A percentile compares a stretch with the other conserved stretches of the same genome.
Evolutionary conservation across 2,113 vertebrate genomes (phyloP).

Genomic region (Orycteropus afer): DNA sequence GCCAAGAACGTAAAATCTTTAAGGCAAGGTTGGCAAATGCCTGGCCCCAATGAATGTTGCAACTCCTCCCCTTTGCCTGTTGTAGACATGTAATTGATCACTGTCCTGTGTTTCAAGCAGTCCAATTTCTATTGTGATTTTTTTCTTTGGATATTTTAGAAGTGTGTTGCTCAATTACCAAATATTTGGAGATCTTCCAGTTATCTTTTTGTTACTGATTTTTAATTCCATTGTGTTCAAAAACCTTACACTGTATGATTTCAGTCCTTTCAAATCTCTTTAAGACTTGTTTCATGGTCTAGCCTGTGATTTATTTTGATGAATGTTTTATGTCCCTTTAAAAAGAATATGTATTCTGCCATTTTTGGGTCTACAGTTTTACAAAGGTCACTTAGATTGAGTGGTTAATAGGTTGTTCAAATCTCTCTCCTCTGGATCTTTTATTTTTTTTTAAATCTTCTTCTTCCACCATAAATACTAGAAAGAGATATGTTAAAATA

Average conservation of each 20-base stretch:
- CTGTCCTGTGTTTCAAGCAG: neutral
- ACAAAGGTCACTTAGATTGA: neutral
- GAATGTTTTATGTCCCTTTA: neutral
- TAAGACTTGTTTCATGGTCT: neutral
- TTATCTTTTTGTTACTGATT: conserved; percentile 13
- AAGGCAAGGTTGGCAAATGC: neutral
- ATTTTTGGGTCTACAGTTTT: neutral
- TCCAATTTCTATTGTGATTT: neutral
- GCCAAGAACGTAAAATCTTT: neutral
- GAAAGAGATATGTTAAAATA: neutral
- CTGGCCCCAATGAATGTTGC: neutral
- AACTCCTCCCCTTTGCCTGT: neutral
- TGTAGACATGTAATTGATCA: neutral
- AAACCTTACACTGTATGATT: conserved; percentile 7
- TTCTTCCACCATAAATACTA: neutral
- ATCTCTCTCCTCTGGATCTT: neutral
- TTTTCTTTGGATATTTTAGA: conserved; percentile 26
- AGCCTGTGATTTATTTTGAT: neutral
- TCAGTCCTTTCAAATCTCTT: conserved; percentile 4
- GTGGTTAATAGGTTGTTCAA: neutral
- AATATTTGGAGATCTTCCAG: conserved; percentile 17
- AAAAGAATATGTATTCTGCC: neutral
- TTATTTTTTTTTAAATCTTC: neutral
- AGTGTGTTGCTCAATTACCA: conserved; percentile 9
- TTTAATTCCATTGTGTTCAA: conserved; percentile 43